These are phyloP conservation scores for Amaurobius ferox DNA, from an alignment of 2,888 invertebrate genomes.

Conservation along the genomic window DNA sequence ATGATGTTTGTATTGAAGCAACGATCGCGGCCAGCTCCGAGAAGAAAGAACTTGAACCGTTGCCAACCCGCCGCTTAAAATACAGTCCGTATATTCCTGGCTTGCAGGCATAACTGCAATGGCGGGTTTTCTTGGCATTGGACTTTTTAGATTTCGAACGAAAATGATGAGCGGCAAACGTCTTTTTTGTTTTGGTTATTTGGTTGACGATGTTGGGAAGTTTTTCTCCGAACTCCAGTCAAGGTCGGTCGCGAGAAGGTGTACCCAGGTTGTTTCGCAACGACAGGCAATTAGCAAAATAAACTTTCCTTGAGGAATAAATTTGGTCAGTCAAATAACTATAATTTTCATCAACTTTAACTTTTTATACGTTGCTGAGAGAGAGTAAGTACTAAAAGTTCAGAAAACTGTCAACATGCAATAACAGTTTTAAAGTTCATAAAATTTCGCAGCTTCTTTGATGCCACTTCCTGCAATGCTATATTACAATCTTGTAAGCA, in stretches of 20 bases:
- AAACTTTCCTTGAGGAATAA: no score
- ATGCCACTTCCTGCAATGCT: no score
- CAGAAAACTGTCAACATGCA: no score
- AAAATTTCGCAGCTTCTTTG: no score
- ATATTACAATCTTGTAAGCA: no score
- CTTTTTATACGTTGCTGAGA: no score
- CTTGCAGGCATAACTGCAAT: slow-evolving; percentile 12
- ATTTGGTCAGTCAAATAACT: no score
- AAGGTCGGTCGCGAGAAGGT: background rate
- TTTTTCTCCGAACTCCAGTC: slow-evolving; percentile 7
- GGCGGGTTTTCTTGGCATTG: slow-evolving; percentile 18
- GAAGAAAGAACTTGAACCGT: slow-evolving; percentile 3
- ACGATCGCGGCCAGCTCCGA: no score
- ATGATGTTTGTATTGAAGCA: background rate
- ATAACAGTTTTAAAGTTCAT: no score
- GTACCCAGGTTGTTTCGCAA: slow-evolving; percentile 6
- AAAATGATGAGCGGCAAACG: slow-evolving; percentile 16
- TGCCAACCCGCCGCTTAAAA: background rate
- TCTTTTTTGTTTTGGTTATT: background rate
- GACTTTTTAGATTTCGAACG: slow-evolving; percentile 9
- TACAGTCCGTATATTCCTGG: background rate
- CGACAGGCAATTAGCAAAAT: background rate
- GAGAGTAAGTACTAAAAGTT: no score
- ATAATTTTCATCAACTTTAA: no score
- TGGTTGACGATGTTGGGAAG: background rate